Evolutionary conservation across 2,113 vertebrate species (phyloP).

Genomic region (Bucco capensis): DNA sequence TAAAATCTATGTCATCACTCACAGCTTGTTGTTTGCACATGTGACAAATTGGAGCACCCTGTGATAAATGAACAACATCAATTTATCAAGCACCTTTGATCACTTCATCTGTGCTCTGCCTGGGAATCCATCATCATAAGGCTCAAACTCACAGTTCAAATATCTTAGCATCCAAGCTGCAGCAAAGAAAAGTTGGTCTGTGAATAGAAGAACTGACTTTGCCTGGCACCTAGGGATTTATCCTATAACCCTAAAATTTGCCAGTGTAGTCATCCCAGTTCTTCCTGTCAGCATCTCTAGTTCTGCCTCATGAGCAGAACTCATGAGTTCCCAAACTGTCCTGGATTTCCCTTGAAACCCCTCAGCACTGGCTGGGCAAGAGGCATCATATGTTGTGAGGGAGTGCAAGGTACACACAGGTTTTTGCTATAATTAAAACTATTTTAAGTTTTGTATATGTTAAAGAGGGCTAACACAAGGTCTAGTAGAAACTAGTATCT

Average conservation of each 20-base stretch:
- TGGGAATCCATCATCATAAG: neutral
- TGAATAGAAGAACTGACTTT: neutral
- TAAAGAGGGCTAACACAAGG: neutral
- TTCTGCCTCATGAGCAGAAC: neutral
- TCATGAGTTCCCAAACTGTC: neutral
- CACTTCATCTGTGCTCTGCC: neutral
- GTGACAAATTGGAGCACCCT: neutral
- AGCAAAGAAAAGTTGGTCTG: neutral
- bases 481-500: neutral
- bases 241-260: too few relatives aligned
- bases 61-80: neutral
- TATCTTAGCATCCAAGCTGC: neutral
- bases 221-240: neutral
- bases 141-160: neutral
- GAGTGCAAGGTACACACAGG: neutral
- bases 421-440: neutral
- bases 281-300: neutral
- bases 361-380: neutral
- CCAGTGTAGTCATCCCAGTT: neutral
- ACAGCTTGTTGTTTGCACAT: neutral
- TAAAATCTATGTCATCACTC: neutral
- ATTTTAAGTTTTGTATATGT: neutral
- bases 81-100: neutral
- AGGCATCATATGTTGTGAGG: too few relatives aligned
- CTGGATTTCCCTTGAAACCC: neutral